These are phyloP conservation scores for Ectropis crepuscularia DNA, from an alignment of 2,888 invertebrate genomes.

Conservation along the genomic window DNA sequence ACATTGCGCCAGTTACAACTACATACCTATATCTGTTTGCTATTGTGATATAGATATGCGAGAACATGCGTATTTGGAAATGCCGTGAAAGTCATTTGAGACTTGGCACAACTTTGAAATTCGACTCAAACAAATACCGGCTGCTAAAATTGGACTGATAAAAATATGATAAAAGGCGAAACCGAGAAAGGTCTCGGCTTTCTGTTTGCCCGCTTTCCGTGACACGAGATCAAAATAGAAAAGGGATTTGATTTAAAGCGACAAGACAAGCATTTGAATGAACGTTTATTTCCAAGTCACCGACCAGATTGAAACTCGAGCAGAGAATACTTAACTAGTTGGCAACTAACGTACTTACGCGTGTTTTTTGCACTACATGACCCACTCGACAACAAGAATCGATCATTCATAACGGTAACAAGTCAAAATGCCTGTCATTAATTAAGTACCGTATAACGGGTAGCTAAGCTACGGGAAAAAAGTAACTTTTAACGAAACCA, in stretches of 20 bases:
- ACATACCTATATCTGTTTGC: constrained; percentile 30
- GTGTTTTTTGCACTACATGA: constrained; percentile 25
- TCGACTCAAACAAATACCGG: constrained; percentile 5
- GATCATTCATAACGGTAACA: constrained; percentile 38
- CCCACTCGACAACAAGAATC: constrained; percentile 30
- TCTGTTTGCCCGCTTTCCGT: constrained; percentile 4
- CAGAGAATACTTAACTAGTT: not conserved
- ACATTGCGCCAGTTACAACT: constrained; percentile 59
- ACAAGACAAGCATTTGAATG: not conserved
- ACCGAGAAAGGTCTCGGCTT: constrained; percentile 4
- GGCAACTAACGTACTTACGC: constrained; percentile 7
- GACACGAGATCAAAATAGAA: constrained; percentile 3
- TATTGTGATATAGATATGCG: constrained; percentile 31
- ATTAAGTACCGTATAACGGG: constrained; percentile 26
- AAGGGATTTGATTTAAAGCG: not conserved
- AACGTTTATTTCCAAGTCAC: not conserved
- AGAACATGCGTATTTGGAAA: constrained; percentile 20
- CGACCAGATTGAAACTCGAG: not conserved
- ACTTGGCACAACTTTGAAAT: constrained; percentile 16
- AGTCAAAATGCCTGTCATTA: constrained; percentile 44
- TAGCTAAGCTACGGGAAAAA: constrained; percentile 36
- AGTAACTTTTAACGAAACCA: constrained; percentile 37
- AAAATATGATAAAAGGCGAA: constrained; percentile 7
- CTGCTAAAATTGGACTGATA: not conserved
- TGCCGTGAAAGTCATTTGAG: constrained; percentile 19